Evolutionary conservation across 2,888 invertebrate species (phyloP).

Genomic region (Plebejus melissa): DNA sequence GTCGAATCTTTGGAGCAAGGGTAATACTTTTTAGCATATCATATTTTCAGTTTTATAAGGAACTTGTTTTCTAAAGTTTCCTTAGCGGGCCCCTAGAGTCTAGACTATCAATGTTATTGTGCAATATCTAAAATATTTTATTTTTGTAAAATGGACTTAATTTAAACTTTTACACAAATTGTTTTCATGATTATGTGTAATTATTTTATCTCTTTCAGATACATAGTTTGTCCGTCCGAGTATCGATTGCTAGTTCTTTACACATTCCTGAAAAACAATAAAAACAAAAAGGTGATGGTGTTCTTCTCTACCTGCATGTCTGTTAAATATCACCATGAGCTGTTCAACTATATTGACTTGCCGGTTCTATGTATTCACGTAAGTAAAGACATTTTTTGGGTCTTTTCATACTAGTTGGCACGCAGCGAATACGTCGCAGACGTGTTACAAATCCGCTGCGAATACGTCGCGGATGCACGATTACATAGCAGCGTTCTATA

Average conservation of each 20-base stretch:
- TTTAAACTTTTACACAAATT: neutral
- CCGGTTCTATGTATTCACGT: slow-evolving; percentile 98
- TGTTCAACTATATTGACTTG: slow-evolving; percentile 97
- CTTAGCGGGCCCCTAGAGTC: too few relatives aligned
- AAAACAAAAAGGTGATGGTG: slow-evolving; percentile 97
- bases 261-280: slow-evolving; percentile 97
- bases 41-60: neutral
- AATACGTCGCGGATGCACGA: too few relatives aligned
- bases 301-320: slow-evolving; percentile 99
- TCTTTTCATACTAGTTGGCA: neutral
- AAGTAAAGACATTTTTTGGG: slow-evolving; percentile 57
- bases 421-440: neutral
- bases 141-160: too few relatives aligned
- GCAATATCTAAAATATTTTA: too few relatives aligned
- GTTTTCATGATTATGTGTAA: neutral
- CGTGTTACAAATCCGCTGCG: neutral
- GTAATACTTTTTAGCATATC: slow-evolving; percentile 39
- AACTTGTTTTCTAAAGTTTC: too few relatives aligned
- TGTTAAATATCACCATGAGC: slow-evolving; percentile 96
- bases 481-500: too few relatives aligned
- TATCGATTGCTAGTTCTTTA: slow-evolving; percentile 95
- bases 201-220: slow-evolving; percentile 71
- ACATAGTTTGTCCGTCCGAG: slow-evolving; percentile 96
- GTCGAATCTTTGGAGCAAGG: slow-evolving; percentile 91
- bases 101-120: too few relatives aligned